Percentiles rank a stretch among this genome's conserved stretches.
Conservation (phyloP, 1,140 invertebrate genomes). For the Galleria mellonella region DNA sequence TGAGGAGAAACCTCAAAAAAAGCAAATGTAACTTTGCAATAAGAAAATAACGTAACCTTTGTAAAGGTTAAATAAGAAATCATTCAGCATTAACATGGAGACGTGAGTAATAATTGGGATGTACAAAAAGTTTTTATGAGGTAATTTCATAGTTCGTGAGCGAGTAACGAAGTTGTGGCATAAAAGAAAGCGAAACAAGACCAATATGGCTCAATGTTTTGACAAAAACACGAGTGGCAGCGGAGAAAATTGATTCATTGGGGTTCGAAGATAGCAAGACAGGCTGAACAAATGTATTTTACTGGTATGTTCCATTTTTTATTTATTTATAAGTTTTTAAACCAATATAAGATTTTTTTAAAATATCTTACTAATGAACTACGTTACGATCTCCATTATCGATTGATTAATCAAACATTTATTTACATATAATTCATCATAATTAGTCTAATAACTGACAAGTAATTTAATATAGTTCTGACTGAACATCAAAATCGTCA, state of each 20-base stretch:
- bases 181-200: slow-evolving; percentile 1
- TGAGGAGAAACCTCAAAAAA: not conserved
- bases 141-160: not conserved
- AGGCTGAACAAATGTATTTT: slow-evolving; percentile 7
- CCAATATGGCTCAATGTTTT: not conserved
- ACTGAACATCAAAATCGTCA: too few species aligned
- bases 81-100: not conserved
- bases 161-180: slow-evolving; percentile 1
- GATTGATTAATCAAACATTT: too few species aligned
- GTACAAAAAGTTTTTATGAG: not conserved
- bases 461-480: too few species aligned
- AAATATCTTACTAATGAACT: too few species aligned
- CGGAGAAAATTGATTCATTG: too few species aligned
- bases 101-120: not conserved
- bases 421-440: too few species aligned
- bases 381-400: too few species aligned
- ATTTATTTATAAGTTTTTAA: too few species aligned
- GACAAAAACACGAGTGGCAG: not conserved
- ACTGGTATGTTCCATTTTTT: slow-evolving; percentile 5
- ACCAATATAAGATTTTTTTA: too few species aligned
- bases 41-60: slow-evolving; percentile 7
- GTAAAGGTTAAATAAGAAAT: slow-evolving; percentile 11
- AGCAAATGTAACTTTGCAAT: not conserved
- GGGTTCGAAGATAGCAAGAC: too few species aligned
- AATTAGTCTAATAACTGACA: too few species aligned